A percentile compares a stretch with the other conserved stretches of the same genome.
Conservation (phyloP, 1,140 invertebrate genomes). For the Patella vulgata region DNA sequence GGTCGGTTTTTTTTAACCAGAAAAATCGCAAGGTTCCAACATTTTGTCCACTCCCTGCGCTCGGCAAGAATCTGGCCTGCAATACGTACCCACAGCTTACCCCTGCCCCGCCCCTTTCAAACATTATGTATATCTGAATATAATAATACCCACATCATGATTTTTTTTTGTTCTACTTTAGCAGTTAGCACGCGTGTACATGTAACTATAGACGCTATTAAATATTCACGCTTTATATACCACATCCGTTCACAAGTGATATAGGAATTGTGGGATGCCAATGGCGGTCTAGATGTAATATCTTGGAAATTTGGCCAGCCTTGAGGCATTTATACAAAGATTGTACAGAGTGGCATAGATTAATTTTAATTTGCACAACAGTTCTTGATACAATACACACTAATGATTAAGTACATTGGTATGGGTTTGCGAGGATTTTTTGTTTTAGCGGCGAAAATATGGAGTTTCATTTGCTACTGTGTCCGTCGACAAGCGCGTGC, state of each 20-base stretch:
- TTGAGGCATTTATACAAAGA: too few relatives aligned
- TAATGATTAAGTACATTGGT: conserved; percentile 96
- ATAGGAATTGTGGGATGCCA: conserved; percentile 49
- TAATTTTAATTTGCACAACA: neutral
- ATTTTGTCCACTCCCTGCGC: too few relatives aligned
- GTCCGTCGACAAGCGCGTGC: conserved; percentile 94
- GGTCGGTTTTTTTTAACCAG: too few relatives aligned
- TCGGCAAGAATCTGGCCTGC: too few relatives aligned
- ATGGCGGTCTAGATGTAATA: conserved; percentile 51
- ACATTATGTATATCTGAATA: too few relatives aligned
- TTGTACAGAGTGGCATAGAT: too few relatives aligned
- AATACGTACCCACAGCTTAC: too few relatives aligned
- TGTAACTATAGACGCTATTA: conserved; percentile 23
- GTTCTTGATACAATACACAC: conserved; percentile 32
- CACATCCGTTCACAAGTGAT: conserved; percentile 4
- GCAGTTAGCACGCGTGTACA: too few relatives aligned
- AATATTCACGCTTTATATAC: neutral
- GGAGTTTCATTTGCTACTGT: conserved; percentile 97
- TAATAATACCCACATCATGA: too few relatives aligned
- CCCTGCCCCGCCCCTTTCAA: too few relatives aligned
- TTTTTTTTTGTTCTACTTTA: too few relatives aligned
- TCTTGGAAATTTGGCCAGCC: neutral
- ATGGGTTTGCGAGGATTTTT: conserved; percentile 96
- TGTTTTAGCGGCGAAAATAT: conserved; percentile 93
- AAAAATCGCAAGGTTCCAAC: too few relatives aligned